Evolutionary conservation across 2,113 vertebrate genomes (phyloP), one percentile per base, ranked within the genome.

Genomic region (Aldabrachelys gigantea): DNA sequence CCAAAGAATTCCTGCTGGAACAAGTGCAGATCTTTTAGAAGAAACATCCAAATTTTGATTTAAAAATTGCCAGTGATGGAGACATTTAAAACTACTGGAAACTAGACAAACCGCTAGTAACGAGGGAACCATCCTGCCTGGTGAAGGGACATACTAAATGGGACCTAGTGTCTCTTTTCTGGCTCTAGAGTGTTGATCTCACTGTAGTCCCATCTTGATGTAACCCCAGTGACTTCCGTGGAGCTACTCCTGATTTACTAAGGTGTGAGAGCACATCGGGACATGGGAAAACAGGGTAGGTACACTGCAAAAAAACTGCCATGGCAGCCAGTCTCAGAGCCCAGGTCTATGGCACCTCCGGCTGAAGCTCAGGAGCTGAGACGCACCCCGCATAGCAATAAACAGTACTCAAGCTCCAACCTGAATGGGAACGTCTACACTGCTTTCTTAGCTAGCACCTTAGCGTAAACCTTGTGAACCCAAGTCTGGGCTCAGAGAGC

Each of bases 61-160:
- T 65, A 16, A 35, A 65, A 65, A 35, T 65, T 35, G 29, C 31
- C 13, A 65, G 13, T 8, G 14, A 35, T 35, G 14, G 87, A 31
- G 12, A 6, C 27, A 47, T 35, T 82, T 38, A 11, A 69, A 65
- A 89, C 88, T 3, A 95, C 53, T 93, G 81, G 53, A 69, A 91
- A 76, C 84, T 72, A 90, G 75, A 59, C 21, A 4, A 69, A 85
- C 69, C 80, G 76, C 85, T 88, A 62, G 69, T 8, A 72, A 93
- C 80, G 16, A 95, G 52, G 85, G 95, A 92, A 94, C 87, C 93
- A 89, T 78, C 72, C 62, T 80, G 69, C 85, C 49, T 95, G 94
- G 85, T 87, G 57, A 59, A 0, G 1, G 49, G 65, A 82, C 54
- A 65, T 3, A 49, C 49, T 3, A 5, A 14, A 9, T 1, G 22